Evolutionary conservation across 2,113 vertebrate genomes (phyloP), one percentile per base, ranked within the genome.

Genomic region (Artemisiospiza belli): DNA sequence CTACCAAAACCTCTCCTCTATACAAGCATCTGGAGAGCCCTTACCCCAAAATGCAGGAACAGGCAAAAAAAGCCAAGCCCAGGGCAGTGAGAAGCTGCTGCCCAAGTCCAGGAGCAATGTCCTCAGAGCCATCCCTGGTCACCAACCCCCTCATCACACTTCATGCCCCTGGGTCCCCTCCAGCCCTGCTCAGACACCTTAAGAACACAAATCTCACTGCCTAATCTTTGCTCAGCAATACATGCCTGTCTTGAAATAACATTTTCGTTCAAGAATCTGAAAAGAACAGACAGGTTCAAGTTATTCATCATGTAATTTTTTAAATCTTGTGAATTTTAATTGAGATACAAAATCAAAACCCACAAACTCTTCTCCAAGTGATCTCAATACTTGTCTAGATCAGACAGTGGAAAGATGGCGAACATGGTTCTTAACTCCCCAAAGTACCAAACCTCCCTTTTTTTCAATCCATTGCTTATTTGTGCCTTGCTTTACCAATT

Each of bases 181-280:
- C n/a, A 62, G 37, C 61, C 24, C 37, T 46, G 17, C 49, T 83
- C 28, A 37, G n/a, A 3, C 20, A 23, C 9, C 25, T 46, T 10
- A 31, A 66, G 11, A 66, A 8, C 23, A 5, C 12, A 57, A 5
- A 23, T 89, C 2, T 5, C n/a, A 16, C 10, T 44, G 12, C 3
- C 12, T 35, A 5, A 39, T 22, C 62, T 75, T 52, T 39, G 14
- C 14, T 59, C 57, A 80, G 12, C 15, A 61, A 8, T 3, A 49
- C 0, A 1, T n/a, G 13, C 10, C 28, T 7, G 20, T 28, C 63
- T 44, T n/a, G 24, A 85, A 79, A 55, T 7, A 54, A 14, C 0
- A 0, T 30, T 63, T 76, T 62, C 1, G 1, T 70, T 76, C 37
- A 83, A 72, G 12, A 72, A 33, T 25, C 27, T 47, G 6, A 51